Conservation (phyloP, 2,113 vertebrate species). For the human (Homo sapiens) region GRCh38 chr12:101393001-101393500, state of each 20-base stretch:
- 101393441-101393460: neutral
- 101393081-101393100: neutral
- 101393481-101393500: neutral
- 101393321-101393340: neutral
- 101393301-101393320: neutral
- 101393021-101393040: neutral
- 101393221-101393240: neutral
- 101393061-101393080: neutral
- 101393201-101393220: constrained; percentile 7
- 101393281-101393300: neutral
- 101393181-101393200: neutral
- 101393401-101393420: neutral
- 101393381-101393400: constrained; percentile 11
- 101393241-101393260: neutral
- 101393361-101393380: neutral
- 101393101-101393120: neutral
- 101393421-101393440: neutral
- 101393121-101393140: neutral
- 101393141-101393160: constrained; percentile 40
- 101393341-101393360: neutral
- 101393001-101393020: neutral
- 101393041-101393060: neutral
- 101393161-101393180: neutral
- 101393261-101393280: constrained; percentile 60
- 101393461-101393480: neutral